A percentile compares a stretch with the other conserved stretches of the same genome.
Evolutionary conservation across 2,888 invertebrate genomes (phyloP).

Genomic region (Diaprepes abbreviatus): DNA sequence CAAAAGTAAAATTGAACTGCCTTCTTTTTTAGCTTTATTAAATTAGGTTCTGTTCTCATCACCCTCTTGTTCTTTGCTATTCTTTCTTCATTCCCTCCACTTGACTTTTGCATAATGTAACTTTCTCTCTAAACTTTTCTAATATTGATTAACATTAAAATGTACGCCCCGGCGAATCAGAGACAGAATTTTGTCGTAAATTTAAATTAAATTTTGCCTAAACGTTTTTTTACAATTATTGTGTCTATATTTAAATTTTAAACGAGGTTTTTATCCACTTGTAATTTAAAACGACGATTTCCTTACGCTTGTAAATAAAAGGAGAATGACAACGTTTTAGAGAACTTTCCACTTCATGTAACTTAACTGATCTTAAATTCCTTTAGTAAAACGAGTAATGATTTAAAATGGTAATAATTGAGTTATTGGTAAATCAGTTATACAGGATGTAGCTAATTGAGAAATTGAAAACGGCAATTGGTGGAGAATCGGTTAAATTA

Average conservation of each 20-base stretch:
- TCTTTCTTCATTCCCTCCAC: constrained; percentile 55
- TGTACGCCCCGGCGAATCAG: constrained; percentile 57
- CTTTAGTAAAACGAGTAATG: not conserved
- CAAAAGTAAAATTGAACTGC: constrained; percentile 56
- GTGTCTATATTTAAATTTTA: constrained; percentile 44
- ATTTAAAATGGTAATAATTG: no score
- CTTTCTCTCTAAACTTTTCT: constrained; percentile 58
- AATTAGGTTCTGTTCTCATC: constrained; percentile 60
- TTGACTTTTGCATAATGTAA: constrained; percentile 57
- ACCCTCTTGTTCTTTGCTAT: constrained; percentile 55
- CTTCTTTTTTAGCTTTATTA: constrained; percentile 58
- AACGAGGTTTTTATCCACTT: constrained; percentile 43
- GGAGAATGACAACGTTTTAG: constrained; percentile 15
- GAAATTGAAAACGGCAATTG: no score
- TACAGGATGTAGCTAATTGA: no score
- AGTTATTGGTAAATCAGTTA: no score
- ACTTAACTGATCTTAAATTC: constrained; percentile 4
- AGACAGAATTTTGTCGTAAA: constrained; percentile 50
- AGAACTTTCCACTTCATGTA: constrained; percentile 16
- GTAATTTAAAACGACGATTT: constrained; percentile 36
- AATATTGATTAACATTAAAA: constrained; percentile 62
- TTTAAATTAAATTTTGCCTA: constrained; percentile 51
- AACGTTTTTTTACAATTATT: constrained; percentile 50
- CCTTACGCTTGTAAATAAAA: constrained; percentile 30
- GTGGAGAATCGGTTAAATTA: no score